Percentiles rank a stretch among this genome's conserved stretches.
Evolutionary conservation across 2,797 vertebrate genomes (phyloP).

Genomic region (Cyprinodon diabolis): DNA sequence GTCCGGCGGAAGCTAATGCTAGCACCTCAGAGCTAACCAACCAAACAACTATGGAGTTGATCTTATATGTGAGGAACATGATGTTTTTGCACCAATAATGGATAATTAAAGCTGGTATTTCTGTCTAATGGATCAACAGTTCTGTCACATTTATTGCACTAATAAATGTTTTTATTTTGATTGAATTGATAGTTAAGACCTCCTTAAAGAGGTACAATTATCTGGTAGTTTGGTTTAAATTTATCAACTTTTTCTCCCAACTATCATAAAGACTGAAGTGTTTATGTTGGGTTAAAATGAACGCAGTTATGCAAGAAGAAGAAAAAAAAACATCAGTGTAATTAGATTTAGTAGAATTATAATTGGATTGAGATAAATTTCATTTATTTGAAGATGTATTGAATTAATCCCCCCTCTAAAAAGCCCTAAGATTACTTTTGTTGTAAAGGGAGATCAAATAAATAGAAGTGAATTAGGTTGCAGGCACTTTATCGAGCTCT

Average conservation of each 20-base stretch:
- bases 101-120: too few relatives aligned
- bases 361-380: background rate
- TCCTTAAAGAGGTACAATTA: too few relatives aligned
- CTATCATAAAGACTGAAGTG: too few relatives aligned
- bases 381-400: background rate
- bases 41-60: background rate
- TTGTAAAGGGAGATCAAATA: background rate
- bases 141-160: too few relatives aligned
- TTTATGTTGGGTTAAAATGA: too few relatives aligned
- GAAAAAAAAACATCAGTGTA: background rate
- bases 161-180: too few relatives aligned
- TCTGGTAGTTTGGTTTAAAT: too few relatives aligned
- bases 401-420: background rate
- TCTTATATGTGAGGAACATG: background rate
- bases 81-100: background rate
- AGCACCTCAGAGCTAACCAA: background rate
- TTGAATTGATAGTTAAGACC: too few relatives aligned
- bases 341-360: background rate
- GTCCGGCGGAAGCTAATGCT: background rate
- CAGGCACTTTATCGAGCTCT: background rate
- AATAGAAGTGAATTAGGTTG: background rate
- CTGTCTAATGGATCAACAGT: too few relatives aligned
- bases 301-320: too few relatives aligned
- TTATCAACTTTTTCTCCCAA: too few relatives aligned
- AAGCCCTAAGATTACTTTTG: constrained; percentile 1